Percentiles rank a stretch among this genome's conserved stretches.
phyloP scores from a whole-genome alignment of 2,113 vertebrate genomes.

The Pagrus major region DNA sequence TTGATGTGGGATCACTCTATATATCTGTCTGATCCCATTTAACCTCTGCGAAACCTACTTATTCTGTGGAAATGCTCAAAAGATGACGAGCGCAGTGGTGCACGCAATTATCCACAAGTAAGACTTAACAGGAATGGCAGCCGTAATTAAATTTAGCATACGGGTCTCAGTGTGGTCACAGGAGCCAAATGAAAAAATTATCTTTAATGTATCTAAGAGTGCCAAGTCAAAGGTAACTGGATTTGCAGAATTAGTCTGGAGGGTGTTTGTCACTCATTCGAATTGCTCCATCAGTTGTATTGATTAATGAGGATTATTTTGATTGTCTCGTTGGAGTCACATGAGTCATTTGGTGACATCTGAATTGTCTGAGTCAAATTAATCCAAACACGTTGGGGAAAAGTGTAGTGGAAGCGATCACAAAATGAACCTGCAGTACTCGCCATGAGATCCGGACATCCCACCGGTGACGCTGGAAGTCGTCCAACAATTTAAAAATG shows the following conservation, averaged over 20 bases:
- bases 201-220: not conserved
- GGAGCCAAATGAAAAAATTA: conserved; percentile 21
- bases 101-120: conserved; percentile 7
- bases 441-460: not conserved
- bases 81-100: not conserved
- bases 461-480: too few species aligned
- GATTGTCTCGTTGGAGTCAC: not conserved
- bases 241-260: conserved; percentile 20
- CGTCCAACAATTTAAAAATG: too few species aligned
- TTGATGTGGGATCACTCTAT: conserved; percentile 69
- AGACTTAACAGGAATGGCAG: not conserved
- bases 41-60: conserved; percentile 57
- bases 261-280: not conserved
- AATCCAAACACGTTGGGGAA: not conserved
- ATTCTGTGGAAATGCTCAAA: conserved; percentile 40
- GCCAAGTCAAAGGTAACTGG: not conserved
- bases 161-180: not conserved
- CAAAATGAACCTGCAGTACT: not conserved
- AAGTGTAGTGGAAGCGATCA: not conserved
- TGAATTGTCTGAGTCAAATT: not conserved
- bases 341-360: not conserved
- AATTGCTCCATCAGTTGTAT: not conserved
- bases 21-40: conserved; percentile 73
- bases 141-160: conserved; percentile 36
- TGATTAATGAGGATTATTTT: not conserved